Conservation (phyloP, 2,797 vertebrate species). For the Eurystomus glaucurus region DNA sequence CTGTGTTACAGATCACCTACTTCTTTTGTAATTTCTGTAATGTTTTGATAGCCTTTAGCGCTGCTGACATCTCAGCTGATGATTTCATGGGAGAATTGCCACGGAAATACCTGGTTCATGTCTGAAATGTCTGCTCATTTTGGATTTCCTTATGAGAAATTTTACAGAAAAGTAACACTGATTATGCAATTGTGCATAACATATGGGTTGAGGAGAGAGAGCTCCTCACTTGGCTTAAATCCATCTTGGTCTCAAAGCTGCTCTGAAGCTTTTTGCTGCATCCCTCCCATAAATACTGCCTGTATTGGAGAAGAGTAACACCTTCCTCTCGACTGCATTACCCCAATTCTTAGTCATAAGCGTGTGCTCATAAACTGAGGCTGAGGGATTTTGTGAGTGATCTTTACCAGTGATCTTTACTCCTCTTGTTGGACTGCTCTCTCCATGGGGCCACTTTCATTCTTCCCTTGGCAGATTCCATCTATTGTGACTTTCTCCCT, state of each 20-base stretch:
- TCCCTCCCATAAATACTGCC: not conserved
- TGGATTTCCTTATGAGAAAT: rapidly evolving
- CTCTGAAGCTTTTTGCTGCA: not conserved
- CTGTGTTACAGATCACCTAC: not conserved
- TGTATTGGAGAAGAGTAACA: not conserved
- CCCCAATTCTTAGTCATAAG: not conserved
- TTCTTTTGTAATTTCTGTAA: not conserved
- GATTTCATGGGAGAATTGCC: not conserved
- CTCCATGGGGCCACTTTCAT: not conserved
- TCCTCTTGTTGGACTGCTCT: not conserved
- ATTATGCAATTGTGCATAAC: not conserved
- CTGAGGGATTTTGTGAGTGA: not conserved
- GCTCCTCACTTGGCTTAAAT: not conserved
- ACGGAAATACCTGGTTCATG: not conserved
- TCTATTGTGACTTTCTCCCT: not conserved
- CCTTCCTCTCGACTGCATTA: not conserved
- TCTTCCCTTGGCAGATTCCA: not conserved
- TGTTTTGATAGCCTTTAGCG: not conserved
- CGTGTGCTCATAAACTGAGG: not conserved
- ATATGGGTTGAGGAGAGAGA: not conserved
- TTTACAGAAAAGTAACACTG: not conserved
- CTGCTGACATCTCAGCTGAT: not conserved
- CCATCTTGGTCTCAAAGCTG: not conserved
- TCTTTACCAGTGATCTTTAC: not conserved
- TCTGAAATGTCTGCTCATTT: not conserved